phyloP scores from a whole-genome alignment of 1,140 invertebrate species.

The Meteorus sp. region DNA sequence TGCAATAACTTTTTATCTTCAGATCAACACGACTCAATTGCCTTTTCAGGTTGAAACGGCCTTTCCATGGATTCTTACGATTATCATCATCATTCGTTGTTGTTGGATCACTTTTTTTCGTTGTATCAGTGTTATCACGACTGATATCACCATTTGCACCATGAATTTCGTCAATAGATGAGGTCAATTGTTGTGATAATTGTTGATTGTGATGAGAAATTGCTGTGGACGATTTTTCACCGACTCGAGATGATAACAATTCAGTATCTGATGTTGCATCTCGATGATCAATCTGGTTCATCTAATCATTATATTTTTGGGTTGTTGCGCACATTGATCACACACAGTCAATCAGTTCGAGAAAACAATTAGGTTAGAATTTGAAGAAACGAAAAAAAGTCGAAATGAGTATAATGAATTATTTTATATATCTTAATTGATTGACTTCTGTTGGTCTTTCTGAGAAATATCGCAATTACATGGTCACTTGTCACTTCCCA shows the following conservation, averaged over 20 bases:
- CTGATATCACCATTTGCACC: conserved; percentile 31
- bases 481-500: no score
- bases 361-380: no score
- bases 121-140: conserved; percentile 25
- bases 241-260: conserved; percentile 36
- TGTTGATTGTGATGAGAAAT: conserved; percentile 16
- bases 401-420: no score
- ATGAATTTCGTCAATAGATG: no score
- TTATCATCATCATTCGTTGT: conserved; percentile 14
- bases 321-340: conserved; percentile 28
- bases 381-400: no score
- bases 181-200: conserved; percentile 35
- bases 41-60: conserved; percentile 75
- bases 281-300: conserved; percentile 41
- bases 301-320: conserved; percentile 32
- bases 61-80: conserved; percentile 61
- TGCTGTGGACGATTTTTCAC: conserved; percentile 25
- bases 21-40: conserved; percentile 79
- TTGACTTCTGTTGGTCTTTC: no score
- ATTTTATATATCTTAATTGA: no score
- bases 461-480: no score
- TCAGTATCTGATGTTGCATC: conserved; percentile 38
- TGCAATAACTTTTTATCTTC: conserved; percentile 72
- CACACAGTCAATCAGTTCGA: no score
- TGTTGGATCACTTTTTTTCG: conserved; percentile 34